Percentiles rank a stretch among this genome's conserved stretches.
phyloP scores from a whole-genome alignment of 2,888 invertebrate genomes.

The Napeogenes sylphis region DNA sequence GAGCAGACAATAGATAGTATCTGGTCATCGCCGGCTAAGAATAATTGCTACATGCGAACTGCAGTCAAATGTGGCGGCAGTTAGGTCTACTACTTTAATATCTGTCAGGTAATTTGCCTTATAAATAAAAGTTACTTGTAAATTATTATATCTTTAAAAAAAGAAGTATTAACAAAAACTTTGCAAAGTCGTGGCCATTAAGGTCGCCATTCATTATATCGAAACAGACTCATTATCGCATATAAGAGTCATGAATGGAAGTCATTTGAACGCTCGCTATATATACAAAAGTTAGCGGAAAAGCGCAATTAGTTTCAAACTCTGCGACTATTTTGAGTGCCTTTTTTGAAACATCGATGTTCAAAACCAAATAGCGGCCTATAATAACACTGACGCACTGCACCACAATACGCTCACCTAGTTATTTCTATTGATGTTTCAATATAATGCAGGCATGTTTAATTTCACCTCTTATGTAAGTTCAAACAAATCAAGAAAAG shows the following conservation, averaged over 20 bases:
- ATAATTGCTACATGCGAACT: too few species aligned
- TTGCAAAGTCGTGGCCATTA: constrained; percentile 15
- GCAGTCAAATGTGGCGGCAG: too few species aligned
- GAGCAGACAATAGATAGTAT: not conserved
- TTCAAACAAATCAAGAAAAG: too few species aligned
- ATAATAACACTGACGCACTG: not conserved
- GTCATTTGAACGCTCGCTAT: not conserved
- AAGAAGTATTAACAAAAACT: not conserved
- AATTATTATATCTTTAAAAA: too few species aligned
- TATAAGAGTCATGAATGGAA: constrained; percentile 18
- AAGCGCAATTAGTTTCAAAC: too few species aligned
- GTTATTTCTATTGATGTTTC: not conserved
- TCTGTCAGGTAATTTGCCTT: too few species aligned
- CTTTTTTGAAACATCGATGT: not conserved
- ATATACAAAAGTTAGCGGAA: not conserved
- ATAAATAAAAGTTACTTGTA: not conserved
- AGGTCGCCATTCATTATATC: constrained; percentile 12
- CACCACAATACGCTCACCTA: not conserved
- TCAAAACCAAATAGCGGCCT: not conserved
- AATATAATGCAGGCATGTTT: too few species aligned
- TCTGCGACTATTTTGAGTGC: too few species aligned
- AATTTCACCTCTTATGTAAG: too few species aligned
- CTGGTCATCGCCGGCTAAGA: too few species aligned
- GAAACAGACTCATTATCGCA: constrained; percentile 22
- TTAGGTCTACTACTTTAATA: too few species aligned